Percentiles rank a stretch among this genome's conserved stretches.
phyloP scores from a whole-genome alignment of 30 jellyfish, hydroid and myxozoan species.

The Aurelia sp. region DNA sequence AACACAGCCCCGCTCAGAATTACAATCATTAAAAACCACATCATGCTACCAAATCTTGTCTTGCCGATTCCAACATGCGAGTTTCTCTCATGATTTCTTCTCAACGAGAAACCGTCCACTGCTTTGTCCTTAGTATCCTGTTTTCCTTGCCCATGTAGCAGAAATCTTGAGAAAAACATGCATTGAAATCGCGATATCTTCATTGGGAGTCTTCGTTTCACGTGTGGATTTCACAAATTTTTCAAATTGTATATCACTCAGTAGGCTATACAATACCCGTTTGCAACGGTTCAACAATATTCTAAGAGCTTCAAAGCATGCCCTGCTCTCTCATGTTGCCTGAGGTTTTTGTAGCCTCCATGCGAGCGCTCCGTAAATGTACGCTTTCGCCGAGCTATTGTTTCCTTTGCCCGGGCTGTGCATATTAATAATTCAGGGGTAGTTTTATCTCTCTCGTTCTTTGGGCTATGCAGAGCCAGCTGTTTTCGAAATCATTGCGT shows the following conservation, averaged over 20 bases:
- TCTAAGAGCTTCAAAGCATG: conserved; percentile 42
- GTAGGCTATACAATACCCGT: conserved; percentile 65
- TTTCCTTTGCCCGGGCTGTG: conserved; percentile 53
- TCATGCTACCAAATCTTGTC: conserved; percentile 8
- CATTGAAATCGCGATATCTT: conserved; percentile 54
- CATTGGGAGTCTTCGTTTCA: conserved; percentile 65
- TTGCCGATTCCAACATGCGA: conserved; percentile 1
- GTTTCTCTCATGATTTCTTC: conserved; percentile 19
- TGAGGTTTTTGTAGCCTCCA: conserved; percentile 50
- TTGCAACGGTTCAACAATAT: conserved; percentile 37
- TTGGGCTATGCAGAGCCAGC: conserved; percentile 58
- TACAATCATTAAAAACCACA: conserved; percentile 24
- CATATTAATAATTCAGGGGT: conserved; percentile 51
- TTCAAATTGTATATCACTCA: conserved; percentile 62
- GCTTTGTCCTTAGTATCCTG: conserved; percentile 60
- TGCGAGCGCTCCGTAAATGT: conserved; percentile 41
- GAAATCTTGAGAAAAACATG: conserved; percentile 59
- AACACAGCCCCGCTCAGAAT: conserved; percentile 19
- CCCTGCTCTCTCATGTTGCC: conserved; percentile 38
- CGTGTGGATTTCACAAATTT: conserved; percentile 59
- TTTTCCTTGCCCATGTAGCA: conserved; percentile 36
- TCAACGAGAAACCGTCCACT: conserved; percentile 21
- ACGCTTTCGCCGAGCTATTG: conserved; percentile 50
- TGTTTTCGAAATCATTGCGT: conserved; percentile 67
- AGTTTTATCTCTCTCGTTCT: background rate